Evolutionary conservation across 2,113 vertebrate genomes (phyloP).

Genomic region (Ancistrus triradiatus): DNA sequence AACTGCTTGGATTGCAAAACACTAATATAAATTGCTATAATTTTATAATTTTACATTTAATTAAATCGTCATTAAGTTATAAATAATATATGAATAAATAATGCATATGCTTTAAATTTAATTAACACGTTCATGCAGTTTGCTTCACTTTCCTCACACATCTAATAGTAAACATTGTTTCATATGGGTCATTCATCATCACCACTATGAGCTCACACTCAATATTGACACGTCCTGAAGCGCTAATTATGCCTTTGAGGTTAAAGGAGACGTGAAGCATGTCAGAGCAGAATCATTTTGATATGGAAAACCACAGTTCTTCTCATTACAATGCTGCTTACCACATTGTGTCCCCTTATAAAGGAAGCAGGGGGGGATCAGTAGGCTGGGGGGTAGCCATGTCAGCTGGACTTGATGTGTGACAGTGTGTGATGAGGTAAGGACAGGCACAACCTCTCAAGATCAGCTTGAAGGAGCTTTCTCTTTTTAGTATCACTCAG

Average conservation of each 20-base stretch:
- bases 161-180: too few relatives aligned
- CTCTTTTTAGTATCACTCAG: constrained; percentile 41
- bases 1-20: too few relatives aligned
- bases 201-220: too few relatives aligned
- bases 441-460: constrained; percentile 50
- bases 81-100: too few relatives aligned
- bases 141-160: too few relatives aligned
- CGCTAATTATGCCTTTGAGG: constrained; percentile 12
- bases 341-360: constrained; percentile 36
- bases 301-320: constrained; percentile 52
- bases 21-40: too few relatives aligned
- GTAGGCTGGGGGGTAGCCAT: constrained; percentile 34
- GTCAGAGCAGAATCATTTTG: constrained; percentile 48
- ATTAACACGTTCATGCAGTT: too few relatives aligned
- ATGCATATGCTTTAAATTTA: too few relatives aligned
- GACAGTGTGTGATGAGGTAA: constrained; percentile 51
- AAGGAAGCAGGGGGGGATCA: constrained; percentile 35
- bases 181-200: too few relatives aligned
- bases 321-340: constrained; percentile 47
- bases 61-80: too few relatives aligned
- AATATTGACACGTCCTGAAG: not conserved
- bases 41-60: too few relatives aligned
- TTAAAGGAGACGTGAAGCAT: not conserved
- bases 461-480: constrained; percentile 48
- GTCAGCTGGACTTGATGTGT: constrained; percentile 78